Evolutionary conservation across 2,888 invertebrate species (phyloP).

Genomic region (Mesoligia furuncula): DNA sequence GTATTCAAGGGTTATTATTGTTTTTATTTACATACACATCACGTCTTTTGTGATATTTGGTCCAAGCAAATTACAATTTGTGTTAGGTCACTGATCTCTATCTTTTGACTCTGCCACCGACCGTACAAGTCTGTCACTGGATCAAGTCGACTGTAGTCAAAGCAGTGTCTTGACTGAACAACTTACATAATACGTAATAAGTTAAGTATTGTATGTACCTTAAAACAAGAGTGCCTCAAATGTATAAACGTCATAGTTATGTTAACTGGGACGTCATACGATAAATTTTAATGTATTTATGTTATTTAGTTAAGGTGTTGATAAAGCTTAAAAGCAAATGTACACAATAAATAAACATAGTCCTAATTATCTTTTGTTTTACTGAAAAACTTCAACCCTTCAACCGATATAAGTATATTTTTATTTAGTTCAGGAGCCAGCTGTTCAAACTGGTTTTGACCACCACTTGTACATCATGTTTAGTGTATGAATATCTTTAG

Average conservation of each 20-base stretch:
- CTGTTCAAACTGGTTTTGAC: not conserved
- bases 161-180: slow-evolving; percentile 66
- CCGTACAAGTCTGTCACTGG: slow-evolving; percentile 39
- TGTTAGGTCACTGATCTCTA: slow-evolving; percentile 66
- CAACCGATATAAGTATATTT: not conserved
- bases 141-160: slow-evolving; percentile 57
- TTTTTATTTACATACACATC: slow-evolving; percentile 44
- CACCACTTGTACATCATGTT: not conserved
- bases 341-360: slow-evolving; percentile 65
- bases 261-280: slow-evolving; percentile 81
- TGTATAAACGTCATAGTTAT: slow-evolving; percentile 79
- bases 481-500: no score
- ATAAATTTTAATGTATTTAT: slow-evolving; percentile 68
- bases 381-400: slow-evolving; percentile 26
- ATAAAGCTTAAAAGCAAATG: slow-evolving; percentile 61
- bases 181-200: slow-evolving; percentile 66
- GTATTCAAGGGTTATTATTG: slow-evolving; percentile 30
- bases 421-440: not conserved
- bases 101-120: slow-evolving; percentile 54
- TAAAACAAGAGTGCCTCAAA: slow-evolving; percentile 78
- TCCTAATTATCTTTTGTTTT: slow-evolving; percentile 52
- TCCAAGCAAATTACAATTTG: slow-evolving; percentile 51
- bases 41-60: slow-evolving; percentile 37
- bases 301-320: slow-evolving; percentile 55
- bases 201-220: slow-evolving; percentile 68